Conservation (phyloP, 1,140 invertebrate species). For the Mylabris phalerata region DNA sequence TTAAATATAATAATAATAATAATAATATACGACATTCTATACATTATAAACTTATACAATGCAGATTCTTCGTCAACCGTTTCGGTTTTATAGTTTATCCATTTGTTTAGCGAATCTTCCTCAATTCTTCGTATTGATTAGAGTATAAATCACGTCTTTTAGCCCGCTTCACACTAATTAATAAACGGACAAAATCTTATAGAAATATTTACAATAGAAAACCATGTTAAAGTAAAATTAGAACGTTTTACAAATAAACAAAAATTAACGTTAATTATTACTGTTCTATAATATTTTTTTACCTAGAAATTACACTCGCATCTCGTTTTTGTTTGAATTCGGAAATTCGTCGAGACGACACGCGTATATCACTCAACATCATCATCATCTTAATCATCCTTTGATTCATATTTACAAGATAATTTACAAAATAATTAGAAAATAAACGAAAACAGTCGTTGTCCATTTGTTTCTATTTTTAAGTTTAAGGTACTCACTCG, state of each 20-base stretch:
- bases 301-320: constrained; percentile 24
- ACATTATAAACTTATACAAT: constrained; percentile 38
- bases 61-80: constrained; percentile 35
- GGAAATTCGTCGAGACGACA: neutral
- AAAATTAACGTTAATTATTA: too few species aligned
- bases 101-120: too few species aligned
- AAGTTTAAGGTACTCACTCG: constrained; percentile 26
- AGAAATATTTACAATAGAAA: too few species aligned
- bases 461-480: too few species aligned
- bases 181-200: neutral
- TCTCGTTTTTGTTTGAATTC: neutral
- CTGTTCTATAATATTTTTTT: too few species aligned
- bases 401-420: constrained; percentile 27
- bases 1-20: constrained; percentile 23
- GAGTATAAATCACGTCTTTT: constrained; percentile 39
- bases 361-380: constrained; percentile 22
- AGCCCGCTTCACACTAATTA: constrained; percentile 14
- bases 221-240: too few species aligned
- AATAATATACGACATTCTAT: constrained; percentile 37
- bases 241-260: too few species aligned
- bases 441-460: constrained; percentile 7
- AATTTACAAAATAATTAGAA: constrained; percentile 21
- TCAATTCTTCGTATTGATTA: constrained; percentile 22
- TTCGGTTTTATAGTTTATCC: constrained; percentile 20
- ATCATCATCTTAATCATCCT: too few species aligned